phyloP scores from a whole-genome alignment of 2,888 invertebrate genomes.

The Lycophotia porphyrea region DNA sequence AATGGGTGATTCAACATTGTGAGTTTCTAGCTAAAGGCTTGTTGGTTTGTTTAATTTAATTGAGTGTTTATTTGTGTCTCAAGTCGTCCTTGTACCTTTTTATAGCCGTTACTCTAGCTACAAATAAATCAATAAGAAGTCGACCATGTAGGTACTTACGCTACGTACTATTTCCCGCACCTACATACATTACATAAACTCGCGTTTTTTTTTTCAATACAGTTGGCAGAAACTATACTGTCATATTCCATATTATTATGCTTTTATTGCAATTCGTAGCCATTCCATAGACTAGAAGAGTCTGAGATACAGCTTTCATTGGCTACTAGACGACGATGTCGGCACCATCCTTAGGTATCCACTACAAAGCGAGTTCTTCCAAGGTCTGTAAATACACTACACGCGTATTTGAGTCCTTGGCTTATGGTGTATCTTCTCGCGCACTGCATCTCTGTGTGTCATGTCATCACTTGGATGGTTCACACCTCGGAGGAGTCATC shows the following conservation, averaged over 20 bases:
- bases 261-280: background rate
- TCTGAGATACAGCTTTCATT: background rate
- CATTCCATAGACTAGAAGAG: background rate
- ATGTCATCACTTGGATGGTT: background rate
- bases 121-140: conserved; percentile 12
- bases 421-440: background rate
- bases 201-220: background rate
- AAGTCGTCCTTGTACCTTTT: conserved; percentile 11
- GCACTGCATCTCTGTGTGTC: background rate
- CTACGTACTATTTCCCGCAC: background rate
- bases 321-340: background rate
- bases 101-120: conserved; percentile 8
- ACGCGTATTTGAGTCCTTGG: background rate
- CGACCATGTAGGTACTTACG: background rate
- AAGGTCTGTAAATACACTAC: background rate
- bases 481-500: background rate
- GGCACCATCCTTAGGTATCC: background rate
- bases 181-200: background rate
- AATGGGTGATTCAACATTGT: no score
- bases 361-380: background rate
- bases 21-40: no score
- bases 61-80: conserved; percentile 13
- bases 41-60: conserved; percentile 3
- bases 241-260: background rate
- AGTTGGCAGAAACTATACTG: background rate